A percentile compares a stretch with the other conserved stretches of the same genome.
Evolutionary conservation across 1,140 invertebrate species (phyloP).

Genomic region (Chlorops oryzae): DNA sequence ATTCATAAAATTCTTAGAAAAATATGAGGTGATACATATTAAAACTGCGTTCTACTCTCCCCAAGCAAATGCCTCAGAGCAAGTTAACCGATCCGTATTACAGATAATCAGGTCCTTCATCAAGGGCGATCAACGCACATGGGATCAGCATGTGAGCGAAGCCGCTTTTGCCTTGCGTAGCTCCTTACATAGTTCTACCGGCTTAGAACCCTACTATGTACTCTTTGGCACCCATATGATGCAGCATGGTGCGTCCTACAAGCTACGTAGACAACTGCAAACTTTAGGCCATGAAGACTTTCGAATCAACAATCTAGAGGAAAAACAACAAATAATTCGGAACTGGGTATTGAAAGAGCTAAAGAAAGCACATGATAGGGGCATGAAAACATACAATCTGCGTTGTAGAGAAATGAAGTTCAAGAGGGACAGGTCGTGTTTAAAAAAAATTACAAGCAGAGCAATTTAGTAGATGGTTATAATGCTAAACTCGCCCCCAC

Average conservation of each 20-base stretch:
- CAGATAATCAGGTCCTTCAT: neutral
- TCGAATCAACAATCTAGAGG: neutral
- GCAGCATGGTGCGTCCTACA: neutral
- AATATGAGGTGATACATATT: conserved; percentile 4
- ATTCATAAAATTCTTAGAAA: neutral
- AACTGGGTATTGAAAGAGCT: neutral
- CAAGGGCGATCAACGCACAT: conserved; percentile 1
- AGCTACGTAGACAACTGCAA: neutral
- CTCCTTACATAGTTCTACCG: neutral
- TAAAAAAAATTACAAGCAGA: conserved; percentile 6
- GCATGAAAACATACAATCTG: conserved; percentile 4
- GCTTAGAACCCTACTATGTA: neutral
- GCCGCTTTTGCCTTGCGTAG: conserved; percentile 1
- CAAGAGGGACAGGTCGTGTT: conserved; percentile 7
- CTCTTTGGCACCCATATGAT: conserved; percentile 6
- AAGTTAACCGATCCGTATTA: neutral
- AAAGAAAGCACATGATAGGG: neutral
- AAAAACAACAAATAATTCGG: neutral
- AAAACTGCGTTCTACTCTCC: conserved; percentile 1
- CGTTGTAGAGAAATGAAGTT: neutral
- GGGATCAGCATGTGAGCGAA: conserved; percentile 11
- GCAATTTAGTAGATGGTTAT: conserved; percentile 8
- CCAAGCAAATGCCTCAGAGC: conserved; percentile 2
- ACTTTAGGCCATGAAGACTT: neutral
- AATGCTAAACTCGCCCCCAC: conserved; percentile 12